Conservation (phyloP, 2,113 vertebrate species). For the Hiodon alosoides region DNA sequence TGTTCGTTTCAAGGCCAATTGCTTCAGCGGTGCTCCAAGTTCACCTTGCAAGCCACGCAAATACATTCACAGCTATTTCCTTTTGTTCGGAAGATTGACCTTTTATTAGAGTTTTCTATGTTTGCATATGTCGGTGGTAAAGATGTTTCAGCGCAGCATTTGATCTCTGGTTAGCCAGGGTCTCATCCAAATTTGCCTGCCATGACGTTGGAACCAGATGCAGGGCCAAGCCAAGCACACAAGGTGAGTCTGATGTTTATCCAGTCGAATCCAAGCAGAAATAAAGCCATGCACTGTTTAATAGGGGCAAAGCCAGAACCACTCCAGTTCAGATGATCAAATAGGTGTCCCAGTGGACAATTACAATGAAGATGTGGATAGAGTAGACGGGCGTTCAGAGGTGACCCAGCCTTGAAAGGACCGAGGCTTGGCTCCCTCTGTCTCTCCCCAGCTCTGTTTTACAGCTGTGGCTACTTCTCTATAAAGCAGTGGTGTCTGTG, state of each 20-base stretch:
- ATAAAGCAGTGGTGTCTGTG: neutral
- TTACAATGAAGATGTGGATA: neutral
- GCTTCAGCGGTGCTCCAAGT: constrained; percentile 50
- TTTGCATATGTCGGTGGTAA: no score
- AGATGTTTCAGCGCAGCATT: no score
- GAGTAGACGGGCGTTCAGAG: no score
- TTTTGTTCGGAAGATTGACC: no score
- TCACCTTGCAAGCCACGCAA: constrained; percentile 41
- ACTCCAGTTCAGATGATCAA: neutral
- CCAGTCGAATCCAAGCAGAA: neutral
- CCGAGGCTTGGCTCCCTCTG: neutral
- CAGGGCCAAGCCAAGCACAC: no score
- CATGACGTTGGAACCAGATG: no score
- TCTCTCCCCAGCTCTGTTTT: constrained; percentile 14
- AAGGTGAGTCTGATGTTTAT: neutral
- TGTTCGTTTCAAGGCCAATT: constrained; percentile 71
- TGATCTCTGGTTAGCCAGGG: no score
- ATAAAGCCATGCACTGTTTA: neutral
- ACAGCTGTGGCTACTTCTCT: neutral
- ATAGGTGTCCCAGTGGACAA: neutral
- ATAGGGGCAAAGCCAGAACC: neutral
- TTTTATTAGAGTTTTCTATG: no score
- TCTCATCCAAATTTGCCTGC: no score
- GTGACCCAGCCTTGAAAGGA: no score
- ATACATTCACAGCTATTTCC: no score